Evolutionary conservation across 2,113 vertebrate genomes (phyloP), one percentile per base, ranked within the genome.

Genomic region (Centropus unirufus): DNA sequence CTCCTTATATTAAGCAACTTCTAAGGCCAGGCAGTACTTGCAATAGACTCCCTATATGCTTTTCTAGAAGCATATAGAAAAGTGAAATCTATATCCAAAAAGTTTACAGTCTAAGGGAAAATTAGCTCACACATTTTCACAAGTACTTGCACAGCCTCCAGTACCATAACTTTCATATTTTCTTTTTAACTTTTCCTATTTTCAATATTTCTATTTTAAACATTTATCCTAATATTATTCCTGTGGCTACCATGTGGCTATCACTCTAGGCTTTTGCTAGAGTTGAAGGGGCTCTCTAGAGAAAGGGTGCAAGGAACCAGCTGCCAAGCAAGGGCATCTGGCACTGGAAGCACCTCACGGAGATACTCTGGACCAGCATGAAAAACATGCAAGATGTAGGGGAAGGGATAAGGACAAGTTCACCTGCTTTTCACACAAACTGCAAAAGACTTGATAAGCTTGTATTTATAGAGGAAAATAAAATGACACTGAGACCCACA

Each of bases 371-470:
- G 5, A 26, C 5, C 5, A 15, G 14, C 23, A 49, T 30, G n/a
- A 19, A 40, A 49, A 66, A 39, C 17, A 21, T 0, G 0, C 0
- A 16, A 59, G 24, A 26, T 42, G 9, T 1, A 21, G 49, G 3
- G 2, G 30, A 52, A 79, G 14, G 11, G 17, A 51, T 15, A 21
- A 80, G 36, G 44, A 58, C 15, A 34, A 40, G 12, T 14, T 47
- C 2, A 2, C 21, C 16, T 2, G 5, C 8, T 7, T 67, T 63
- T 68, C 30, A 75, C 23, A 42, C 11, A 67, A 27, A 36, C 8
- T 39, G 39, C 68, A 42, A 7, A 32, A 49, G 24, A 20, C 11
- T 52, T 66, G 26, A 6, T 34, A 40, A 39, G 7, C 32, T 20
- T 73, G 22, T 55, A 16, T 68, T 79, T 30, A 36, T 5, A 30